phyloP scores from a whole-genome alignment of 2,888 invertebrate genomes.

The Blomia tropicalis region DNA sequence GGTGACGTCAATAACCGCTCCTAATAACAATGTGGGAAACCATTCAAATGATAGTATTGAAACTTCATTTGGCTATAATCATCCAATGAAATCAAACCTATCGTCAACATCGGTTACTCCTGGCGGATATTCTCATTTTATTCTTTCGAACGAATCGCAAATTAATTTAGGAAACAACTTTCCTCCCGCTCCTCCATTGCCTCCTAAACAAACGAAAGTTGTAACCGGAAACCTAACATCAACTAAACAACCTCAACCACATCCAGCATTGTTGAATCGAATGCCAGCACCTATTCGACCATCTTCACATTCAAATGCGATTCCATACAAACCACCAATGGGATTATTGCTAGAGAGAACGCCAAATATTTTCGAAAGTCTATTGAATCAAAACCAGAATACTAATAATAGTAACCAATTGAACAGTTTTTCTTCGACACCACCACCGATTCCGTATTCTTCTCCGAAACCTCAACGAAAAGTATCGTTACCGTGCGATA shows the following conservation, averaged over 20 bases:
- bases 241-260: not conserved
- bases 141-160: constrained; percentile 3
- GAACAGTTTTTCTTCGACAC: not conserved
- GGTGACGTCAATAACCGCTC: not conserved
- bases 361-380: constrained; percentile 6
- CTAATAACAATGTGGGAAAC: too few species aligned
- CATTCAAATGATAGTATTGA: not conserved
- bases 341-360: not conserved
- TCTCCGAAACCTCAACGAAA: not conserved
- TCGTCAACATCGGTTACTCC: not conserved
- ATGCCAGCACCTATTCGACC: not conserved
- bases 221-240: not conserved
- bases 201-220: constrained; percentile 1
- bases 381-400: not conserved
- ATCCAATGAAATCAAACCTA: constrained; percentile 1
- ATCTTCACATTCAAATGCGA: not conserved
- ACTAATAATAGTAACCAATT: not conserved
- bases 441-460: constrained; percentile 10
- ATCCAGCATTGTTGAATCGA: not conserved
- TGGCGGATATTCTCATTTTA: not conserved
- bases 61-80: not conserved
- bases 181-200: constrained; percentile 7
- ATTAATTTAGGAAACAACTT: not conserved
- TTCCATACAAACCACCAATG: not conserved
- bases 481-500: not conserved